These are phyloP conservation scores for Meloidogyne floridensis DNA, from an alignment of 1,140 invertebrate genomes.

Conservation along the genomic window DNA sequence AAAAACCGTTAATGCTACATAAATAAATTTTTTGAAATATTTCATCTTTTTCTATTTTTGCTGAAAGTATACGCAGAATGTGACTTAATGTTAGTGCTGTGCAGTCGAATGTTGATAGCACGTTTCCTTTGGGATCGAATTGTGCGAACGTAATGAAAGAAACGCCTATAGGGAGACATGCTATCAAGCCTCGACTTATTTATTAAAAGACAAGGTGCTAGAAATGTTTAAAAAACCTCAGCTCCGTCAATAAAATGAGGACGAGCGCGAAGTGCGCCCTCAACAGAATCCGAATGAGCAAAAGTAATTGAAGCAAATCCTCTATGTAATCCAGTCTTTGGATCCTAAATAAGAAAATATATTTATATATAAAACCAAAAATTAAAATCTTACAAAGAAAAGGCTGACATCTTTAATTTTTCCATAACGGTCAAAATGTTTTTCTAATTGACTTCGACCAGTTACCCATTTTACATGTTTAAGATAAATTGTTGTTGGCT, in stretches of 20 bases:
- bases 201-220: too few species aligned
- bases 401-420: slow-evolving; percentile 52
- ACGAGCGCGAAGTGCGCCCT: slow-evolving; percentile 49
- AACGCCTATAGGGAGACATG: too few species aligned
- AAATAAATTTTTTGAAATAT: too few species aligned
- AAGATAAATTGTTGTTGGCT: slow-evolving; percentile 42
- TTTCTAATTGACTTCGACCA: slow-evolving; percentile 50
- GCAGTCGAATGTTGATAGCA: too few species aligned
- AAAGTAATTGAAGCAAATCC: slow-evolving; percentile 62
- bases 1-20: too few species aligned
- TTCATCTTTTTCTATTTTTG: too few species aligned
- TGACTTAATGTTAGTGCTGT: too few species aligned
- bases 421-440: slow-evolving; percentile 60
- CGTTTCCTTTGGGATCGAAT: too few species aligned
- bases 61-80: too few species aligned
- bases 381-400: slow-evolving; percentile 56
- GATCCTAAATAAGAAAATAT: slow-evolving; percentile 48
- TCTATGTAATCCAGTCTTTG: slow-evolving; percentile 59
- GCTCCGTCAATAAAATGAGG: slow-evolving; percentile 64
- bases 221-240: slow-evolving; percentile 40
- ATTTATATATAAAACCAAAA: slow-evolving; percentile 12
- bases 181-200: too few species aligned
- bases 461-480: slow-evolving; percentile 61
- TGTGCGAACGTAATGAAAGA: too few species aligned
- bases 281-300: slow-evolving; percentile 46